A percentile compares a stretch with the other conserved stretches of the same genome.
phyloP scores from a whole-genome alignment of 1,140 invertebrate genomes.

The Papilio polyxenes region DNA sequence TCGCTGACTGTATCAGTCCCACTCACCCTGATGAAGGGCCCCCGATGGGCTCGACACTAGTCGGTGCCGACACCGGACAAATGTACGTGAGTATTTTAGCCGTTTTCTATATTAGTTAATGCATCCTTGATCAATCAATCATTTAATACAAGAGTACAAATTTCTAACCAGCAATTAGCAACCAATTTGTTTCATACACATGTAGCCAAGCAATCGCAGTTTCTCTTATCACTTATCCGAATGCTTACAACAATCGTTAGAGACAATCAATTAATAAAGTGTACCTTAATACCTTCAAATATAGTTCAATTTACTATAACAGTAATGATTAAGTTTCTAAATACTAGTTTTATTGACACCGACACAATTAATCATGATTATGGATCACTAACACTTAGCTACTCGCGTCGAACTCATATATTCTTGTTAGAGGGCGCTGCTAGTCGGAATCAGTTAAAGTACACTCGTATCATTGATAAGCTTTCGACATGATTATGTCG shows the following conservation, averaged over 20 bases:
- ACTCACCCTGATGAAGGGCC: too few relatives aligned
- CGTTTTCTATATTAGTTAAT: too few relatives aligned
- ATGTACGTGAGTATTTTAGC: too few relatives aligned
- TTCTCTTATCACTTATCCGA: conserved; percentile 20
- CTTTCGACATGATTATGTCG: background rate
- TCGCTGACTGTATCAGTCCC: too few relatives aligned
- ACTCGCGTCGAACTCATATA: conserved; percentile 7
- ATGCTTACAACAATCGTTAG: conserved; percentile 25
- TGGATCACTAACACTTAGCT: conserved; percentile 28
- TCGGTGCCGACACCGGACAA: too few relatives aligned
- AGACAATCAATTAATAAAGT: background rate
- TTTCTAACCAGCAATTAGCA: conserved; percentile 25
- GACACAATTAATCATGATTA: conserved; percentile 26
- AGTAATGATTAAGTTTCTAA: conserved; percentile 31
- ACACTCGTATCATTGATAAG: conserved; percentile 4
- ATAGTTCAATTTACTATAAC: background rate
- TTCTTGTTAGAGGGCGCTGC: conserved; percentile 32
- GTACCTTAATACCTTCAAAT: background rate
- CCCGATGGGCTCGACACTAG: too few relatives aligned
- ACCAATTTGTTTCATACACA: conserved; percentile 8
- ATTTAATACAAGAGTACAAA: conserved; percentile 11
- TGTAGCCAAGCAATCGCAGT: background rate
- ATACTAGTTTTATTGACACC: conserved; percentile 30
- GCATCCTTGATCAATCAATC: background rate
- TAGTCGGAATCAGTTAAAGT: background rate